Evolutionary conservation across 1,140 invertebrate species (phyloP).

Genomic region (Drosophila virilis): DNA sequence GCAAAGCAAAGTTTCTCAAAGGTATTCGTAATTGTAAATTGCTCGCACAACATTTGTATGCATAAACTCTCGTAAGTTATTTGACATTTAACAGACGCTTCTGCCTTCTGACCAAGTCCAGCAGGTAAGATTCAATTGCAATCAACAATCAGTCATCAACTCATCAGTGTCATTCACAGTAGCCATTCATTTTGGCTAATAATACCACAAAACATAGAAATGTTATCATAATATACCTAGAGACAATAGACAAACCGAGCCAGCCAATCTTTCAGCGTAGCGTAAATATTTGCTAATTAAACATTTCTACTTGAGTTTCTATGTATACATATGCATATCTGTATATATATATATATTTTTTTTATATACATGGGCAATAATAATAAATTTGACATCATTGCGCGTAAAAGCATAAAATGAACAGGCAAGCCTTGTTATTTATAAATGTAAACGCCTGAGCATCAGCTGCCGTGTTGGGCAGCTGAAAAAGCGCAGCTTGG

Average conservation of each 20-base stretch:
- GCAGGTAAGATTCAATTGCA: slow-evolving; percentile 20
- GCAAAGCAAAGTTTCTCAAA: background rate
- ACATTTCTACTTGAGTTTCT: slow-evolving; percentile 61
- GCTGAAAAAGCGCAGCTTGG: slow-evolving; percentile 9
- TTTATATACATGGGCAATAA: slow-evolving; percentile 52
- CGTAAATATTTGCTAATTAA: slow-evolving; percentile 78
- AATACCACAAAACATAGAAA: slow-evolving; percentile 28
- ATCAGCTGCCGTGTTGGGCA: background rate
- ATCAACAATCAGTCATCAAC: slow-evolving; percentile 32
- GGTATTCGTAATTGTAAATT: slow-evolving; percentile 10
- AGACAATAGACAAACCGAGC: slow-evolving; percentile 36
- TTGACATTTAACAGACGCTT: slow-evolving; percentile 10
- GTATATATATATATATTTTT: slow-evolving; percentile 39
- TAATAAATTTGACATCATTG: slow-evolving; percentile 79
- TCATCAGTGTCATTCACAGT: slow-evolving; percentile 33
- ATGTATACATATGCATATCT: slow-evolving; percentile 14
- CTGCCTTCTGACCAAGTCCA: background rate
- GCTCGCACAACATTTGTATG: slow-evolving; percentile 37
- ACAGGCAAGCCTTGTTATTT: slow-evolving; percentile 26
- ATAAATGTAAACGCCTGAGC: slow-evolving; percentile 52
- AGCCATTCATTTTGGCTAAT: slow-evolving; percentile 33
- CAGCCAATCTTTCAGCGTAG: slow-evolving; percentile 26
- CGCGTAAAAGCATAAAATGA: slow-evolving; percentile 65
- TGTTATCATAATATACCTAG: slow-evolving; percentile 39
- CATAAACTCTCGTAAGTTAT: background rate